Conservation (phyloP, 2,113 vertebrate genomes). For the Stigmatopora nigra region DNA sequence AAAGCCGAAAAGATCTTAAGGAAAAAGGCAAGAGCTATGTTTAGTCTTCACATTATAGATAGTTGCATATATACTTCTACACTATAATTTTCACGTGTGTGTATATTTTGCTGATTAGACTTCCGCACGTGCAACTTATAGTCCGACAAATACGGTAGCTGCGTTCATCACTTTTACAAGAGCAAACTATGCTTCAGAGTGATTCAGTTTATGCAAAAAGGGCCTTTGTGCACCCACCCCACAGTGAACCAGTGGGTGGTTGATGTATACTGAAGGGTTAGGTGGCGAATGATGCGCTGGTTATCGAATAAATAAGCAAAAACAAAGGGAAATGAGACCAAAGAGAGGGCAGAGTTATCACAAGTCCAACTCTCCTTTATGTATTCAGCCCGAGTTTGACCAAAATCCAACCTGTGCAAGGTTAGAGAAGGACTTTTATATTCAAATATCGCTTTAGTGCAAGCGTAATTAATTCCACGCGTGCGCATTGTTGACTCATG, state of each 20-base stretch:
- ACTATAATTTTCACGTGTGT: too few species aligned
- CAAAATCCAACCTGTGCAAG: neutral
- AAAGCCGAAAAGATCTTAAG: too few species aligned
- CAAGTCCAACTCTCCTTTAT: neutral
- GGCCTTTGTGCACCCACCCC: slow-evolving; percentile 7
- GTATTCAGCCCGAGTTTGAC: slow-evolving; percentile 2
- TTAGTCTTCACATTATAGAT: too few species aligned
- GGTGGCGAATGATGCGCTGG: slow-evolving; percentile 52
- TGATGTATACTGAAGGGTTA: slow-evolving; percentile 42
- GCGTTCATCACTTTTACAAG: neutral
- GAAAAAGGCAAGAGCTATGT: too few species aligned
- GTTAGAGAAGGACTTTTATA: neutral
- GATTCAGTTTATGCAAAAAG: slow-evolving; percentile 24
- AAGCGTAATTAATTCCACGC: slow-evolving; percentile 7
- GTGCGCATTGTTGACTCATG: neutral
- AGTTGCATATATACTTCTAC: too few species aligned
- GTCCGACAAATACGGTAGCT: neutral
- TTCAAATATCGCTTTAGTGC: neutral
- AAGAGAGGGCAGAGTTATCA: neutral
- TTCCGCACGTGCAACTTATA: too few species aligned
- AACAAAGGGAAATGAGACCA: neutral
- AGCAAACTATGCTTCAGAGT: slow-evolving; percentile 3
- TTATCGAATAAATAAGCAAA: slow-evolving; percentile 40
- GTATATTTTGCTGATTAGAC: too few species aligned
- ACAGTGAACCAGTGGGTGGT: slow-evolving; percentile 47